Evolutionary conservation across 2,888 invertebrate species (phyloP), one percentile per base, ranked within the genome.

Genomic region (Pterobdella sp.): DNA sequence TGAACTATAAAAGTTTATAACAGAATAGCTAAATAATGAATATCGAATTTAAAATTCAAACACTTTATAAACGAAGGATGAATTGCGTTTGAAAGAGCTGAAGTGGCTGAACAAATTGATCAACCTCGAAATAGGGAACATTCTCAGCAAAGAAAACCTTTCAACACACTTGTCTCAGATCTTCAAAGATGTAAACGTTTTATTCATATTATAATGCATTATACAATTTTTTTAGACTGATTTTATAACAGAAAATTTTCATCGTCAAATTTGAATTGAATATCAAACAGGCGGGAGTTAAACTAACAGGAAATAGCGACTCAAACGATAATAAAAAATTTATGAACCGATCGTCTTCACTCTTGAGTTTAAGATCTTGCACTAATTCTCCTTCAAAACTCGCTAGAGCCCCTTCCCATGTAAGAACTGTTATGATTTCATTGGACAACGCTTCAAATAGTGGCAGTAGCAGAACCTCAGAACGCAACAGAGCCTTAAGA

Each of bases 81-180:
- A 32, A 7, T 2, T 65, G 29, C 34, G 35, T 65, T 31, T 65
- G 65, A 65, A 65, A n/a, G 65, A 65, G n/a, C 32, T 65, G 32
- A 3, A 31, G 32, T 65, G 4, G 65, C 7, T 65, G 35, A 35
- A 65, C 18, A 10, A 29, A n/a, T 31, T 65, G 65, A 34, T 31
- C 31, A 29, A 34, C 18, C 3, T 18, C 4, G 65, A 65, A 34
- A 65, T 65, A 4, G 35, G 14, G 7, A 65, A 65, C 65, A 32
- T 29, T n/a, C 3, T 31, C 65, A 10, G 3, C 14, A 3, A 29
- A 31, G 18, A 29, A 4, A 29, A 65, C 14, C 65, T 65, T 34
- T 29, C n/a, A 14, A 31, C 65, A 14, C 26, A 29, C 10, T 22
- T 35, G n/a, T 34, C 26, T 7, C 65, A 65, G 3, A 18, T 31